Evolutionary conservation across 1,140 invertebrate species (phyloP), one percentile per base, ranked within the genome.

Genomic region (Lasioglossum albipes): DNA sequence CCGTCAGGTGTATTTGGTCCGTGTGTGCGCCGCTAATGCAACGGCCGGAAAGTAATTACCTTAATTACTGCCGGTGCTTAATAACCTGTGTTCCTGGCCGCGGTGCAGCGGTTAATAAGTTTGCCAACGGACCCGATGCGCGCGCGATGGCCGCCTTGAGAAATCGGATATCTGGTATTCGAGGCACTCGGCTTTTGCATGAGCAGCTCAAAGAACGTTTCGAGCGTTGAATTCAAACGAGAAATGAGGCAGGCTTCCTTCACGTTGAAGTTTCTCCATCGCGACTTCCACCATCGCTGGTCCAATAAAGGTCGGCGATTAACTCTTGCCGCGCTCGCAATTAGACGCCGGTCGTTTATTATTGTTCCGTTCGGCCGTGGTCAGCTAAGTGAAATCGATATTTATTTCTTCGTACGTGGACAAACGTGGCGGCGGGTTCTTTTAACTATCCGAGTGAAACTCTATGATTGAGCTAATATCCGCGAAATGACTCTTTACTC

Each of bases 11-110:
- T 12, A 18, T 22, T 36, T 27, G 22, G 16, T 36, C 57, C 27
- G 62, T 64, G 41, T 72, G 42, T 42, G 12, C 42, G 71, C 52
- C 12, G 77, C 70, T 77, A 77, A 84, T 73, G 75, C 77, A 83
- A 70, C 45, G 69, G 64, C 79, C 61, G 65, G 84, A 83, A 86
- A 87, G 71, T 87, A 86, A 87, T 87, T 76, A 86, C 68, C 62
- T 84, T 87, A 87, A 87, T 86, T 83, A 77, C 70, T 66, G 67
- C 62, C 62, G 78, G 57, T 77, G 71, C 68, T 87, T 81, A 85
- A 74, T 84, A 77, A 84, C 74, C 57, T 45, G 61, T 62, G 68
- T 77, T 62, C 54, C 69, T 72, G 77, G 36, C 66, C 64, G 22
- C 64, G 72, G 36, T 62, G 59, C 45, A 36, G 54, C 66, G n/a